Evolutionary conservation across 2,113 vertebrate species (phyloP), one percentile per base, ranked within the genome.

Genomic region (Calypte anna): DNA sequence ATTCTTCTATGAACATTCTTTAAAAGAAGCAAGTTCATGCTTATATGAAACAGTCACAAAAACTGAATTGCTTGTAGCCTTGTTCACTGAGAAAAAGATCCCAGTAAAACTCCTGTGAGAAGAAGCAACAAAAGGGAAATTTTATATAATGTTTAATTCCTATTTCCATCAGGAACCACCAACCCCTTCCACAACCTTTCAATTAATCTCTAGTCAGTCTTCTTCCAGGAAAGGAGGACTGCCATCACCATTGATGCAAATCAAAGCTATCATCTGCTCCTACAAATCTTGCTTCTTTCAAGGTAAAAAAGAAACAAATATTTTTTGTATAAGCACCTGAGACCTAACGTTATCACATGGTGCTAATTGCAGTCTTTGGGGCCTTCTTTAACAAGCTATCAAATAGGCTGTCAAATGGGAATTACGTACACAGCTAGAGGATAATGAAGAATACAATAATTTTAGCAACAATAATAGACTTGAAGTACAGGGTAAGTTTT

Each of bases 391-490:
- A 64, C 61, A 75, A 69, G 50, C 54, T 68, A 51, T 63, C 57
- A 78, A 74, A 95, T 12, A 16, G 43, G 38, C 53, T 92, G 61
- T 53, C 90, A 92, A 68, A 61, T 54, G 55, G 69, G 62, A 93
- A 95, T 79, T 87, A 53, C 8, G 13, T 38, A 46, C 85, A 80
- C 25, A 82, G 54, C 76, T 91, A 76, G 36, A 91, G 82, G 57
- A 66, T 40, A 72, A 91, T 55, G 75, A 61, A 84, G 54, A 27
- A 33, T 46, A 62, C 3, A 21, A 89, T 94, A 76, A 73, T 69
- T 90, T 87, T 75, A 90, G 82, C 87, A 94, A 77, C 78, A 94
- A 73, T 43, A 89, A 62, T 36, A 82, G 63, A 73, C 33, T 31
- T 30, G 27, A 86, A 94, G 46, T 15, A 58, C 21, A 50, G 43